Conservation (phyloP, 2,113 vertebrate genomes). For the Okapia johnstoni region DNA sequence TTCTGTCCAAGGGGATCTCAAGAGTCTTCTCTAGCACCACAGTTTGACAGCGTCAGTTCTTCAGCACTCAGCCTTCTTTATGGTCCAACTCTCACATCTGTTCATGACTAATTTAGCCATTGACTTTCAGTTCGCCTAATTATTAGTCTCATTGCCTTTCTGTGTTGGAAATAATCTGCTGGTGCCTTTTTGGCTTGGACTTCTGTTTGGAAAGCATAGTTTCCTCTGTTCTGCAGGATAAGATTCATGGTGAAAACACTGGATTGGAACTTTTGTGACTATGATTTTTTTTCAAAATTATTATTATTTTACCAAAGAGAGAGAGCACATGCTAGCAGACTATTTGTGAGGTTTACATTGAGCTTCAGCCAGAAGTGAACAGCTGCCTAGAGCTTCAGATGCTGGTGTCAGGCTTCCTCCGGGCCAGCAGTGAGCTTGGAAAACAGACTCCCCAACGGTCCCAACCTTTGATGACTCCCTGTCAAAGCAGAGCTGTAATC, state of each 20-base stretch:
- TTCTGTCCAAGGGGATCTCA: neutral
- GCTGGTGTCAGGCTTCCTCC: constrained; percentile 62
- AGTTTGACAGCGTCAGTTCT: neutral
- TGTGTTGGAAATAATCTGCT: neutral
- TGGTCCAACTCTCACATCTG: neutral
- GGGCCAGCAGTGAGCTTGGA: constrained; percentile 53
- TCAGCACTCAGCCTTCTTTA: neutral
- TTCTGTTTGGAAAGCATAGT: constrained; percentile 56
- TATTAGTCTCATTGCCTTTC: neutral
- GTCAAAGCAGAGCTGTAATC: constrained; percentile 40
- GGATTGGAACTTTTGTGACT: neutral
- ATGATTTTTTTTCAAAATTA: neutral
- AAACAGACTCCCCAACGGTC: constrained; percentile 61
- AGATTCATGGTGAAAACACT: constrained; percentile 37
- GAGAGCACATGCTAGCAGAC: constrained; percentile 54
- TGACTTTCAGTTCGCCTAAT: neutral
- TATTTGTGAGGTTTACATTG: constrained; percentile 68
- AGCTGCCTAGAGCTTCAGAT: constrained; percentile 70
- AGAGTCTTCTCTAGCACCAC: neutral
- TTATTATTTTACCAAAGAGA: constrained; percentile 42
- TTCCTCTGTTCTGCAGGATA: constrained; percentile 64
- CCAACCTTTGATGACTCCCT: constrained; percentile 58
- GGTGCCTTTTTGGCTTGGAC: constrained; percentile 12
- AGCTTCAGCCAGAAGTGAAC: constrained; percentile 75
- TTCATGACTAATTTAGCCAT: neutral